phyloP scores from a whole-genome alignment of 1,140 invertebrate genomes.

The Helicorthomorpha holstii region DNA sequence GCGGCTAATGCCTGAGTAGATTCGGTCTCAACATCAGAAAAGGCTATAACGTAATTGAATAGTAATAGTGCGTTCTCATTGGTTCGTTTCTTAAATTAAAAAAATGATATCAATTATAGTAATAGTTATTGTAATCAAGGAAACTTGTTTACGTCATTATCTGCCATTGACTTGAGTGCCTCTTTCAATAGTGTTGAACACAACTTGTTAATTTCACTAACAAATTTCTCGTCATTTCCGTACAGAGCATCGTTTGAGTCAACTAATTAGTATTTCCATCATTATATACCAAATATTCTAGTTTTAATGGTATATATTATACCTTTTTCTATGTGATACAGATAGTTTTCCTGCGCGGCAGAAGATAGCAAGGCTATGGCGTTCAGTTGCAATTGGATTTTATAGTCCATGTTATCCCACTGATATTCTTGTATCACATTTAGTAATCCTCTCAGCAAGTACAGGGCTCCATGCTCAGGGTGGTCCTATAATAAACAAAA shows the following conservation, averaged over 20 bases:
- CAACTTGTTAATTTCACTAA: conserved; percentile 60
- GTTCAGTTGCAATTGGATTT: conserved; percentile 42
- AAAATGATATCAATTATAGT: background rate
- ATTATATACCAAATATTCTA: conserved; percentile 29
- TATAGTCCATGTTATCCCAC: conserved; percentile 40
- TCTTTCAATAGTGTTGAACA: conserved; percentile 57
- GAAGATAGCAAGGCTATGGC: conserved; percentile 54
- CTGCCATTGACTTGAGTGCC: conserved; percentile 37
- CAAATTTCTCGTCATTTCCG: conserved; percentile 69
- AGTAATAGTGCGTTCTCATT: conserved; percentile 50
- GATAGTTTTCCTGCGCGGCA: conserved; percentile 54
- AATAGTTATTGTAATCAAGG: background rate
- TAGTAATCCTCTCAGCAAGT: conserved; percentile 52
- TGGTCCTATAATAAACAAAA: conserved; percentile 41
- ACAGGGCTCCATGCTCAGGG: conserved; percentile 62
- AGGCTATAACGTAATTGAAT: conserved; percentile 47
- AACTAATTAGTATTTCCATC: conserved; percentile 37
- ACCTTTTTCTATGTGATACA: conserved; percentile 67
- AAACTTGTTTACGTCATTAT: conserved; percentile 19
- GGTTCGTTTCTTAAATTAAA: conserved; percentile 14
- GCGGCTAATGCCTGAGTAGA: conserved; percentile 42
- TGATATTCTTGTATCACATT: conserved; percentile 50
- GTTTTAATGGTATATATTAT: conserved; percentile 8
- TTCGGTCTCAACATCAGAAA: conserved; percentile 43
- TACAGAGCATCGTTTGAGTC: conserved; percentile 89